Evolutionary conservation across 2,888 invertebrate species (phyloP).

Genomic region (Eupeodes luniger): DNA sequence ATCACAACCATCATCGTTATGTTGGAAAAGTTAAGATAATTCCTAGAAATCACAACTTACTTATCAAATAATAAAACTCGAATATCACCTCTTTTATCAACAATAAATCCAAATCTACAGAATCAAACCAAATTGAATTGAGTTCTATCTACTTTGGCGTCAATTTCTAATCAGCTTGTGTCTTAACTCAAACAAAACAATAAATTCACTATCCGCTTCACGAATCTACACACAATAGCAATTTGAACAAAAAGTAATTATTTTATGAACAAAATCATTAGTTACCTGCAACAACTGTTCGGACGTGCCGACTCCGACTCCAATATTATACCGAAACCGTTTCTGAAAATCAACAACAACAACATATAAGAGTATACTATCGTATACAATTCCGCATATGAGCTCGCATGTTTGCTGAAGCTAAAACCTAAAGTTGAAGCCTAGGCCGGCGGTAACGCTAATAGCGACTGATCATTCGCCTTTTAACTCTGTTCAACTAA

Average conservation of each 20-base stretch:
- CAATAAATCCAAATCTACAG: neutral
- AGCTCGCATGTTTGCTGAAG: slow-evolving; percentile 46
- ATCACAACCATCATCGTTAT: no score
- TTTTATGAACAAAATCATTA: slow-evolving; percentile 49
- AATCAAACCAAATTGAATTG: neutral
- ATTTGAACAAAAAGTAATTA: slow-evolving; percentile 59
- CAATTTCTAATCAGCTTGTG: slow-evolving; percentile 26
- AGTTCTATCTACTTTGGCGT: slow-evolving; percentile 17
- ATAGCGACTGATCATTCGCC: slow-evolving; percentile 68
- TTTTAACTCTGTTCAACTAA: slow-evolving; percentile 68
- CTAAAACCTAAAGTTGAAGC: slow-evolving; percentile 37
- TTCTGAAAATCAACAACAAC: slow-evolving; percentile 7
- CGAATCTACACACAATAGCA: slow-evolving; percentile 28
- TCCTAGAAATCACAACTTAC: neutral
- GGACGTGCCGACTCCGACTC: slow-evolving; percentile 32
- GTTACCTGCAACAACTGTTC: slow-evolving; percentile 28
- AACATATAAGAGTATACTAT: slow-evolving; percentile 10
- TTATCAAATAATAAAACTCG: neutral
- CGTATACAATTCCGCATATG: slow-evolving; percentile 33
- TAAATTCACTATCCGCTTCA: slow-evolving; percentile 26
- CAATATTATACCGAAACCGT: neutral
- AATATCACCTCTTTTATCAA: neutral
- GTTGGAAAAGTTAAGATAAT: neutral
- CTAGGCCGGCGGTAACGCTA: slow-evolving; percentile 50
- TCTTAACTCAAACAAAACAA: slow-evolving; percentile 28